Conservation (phyloP, 1,140 invertebrate genomes). For the Drosophila busckii region DNA sequence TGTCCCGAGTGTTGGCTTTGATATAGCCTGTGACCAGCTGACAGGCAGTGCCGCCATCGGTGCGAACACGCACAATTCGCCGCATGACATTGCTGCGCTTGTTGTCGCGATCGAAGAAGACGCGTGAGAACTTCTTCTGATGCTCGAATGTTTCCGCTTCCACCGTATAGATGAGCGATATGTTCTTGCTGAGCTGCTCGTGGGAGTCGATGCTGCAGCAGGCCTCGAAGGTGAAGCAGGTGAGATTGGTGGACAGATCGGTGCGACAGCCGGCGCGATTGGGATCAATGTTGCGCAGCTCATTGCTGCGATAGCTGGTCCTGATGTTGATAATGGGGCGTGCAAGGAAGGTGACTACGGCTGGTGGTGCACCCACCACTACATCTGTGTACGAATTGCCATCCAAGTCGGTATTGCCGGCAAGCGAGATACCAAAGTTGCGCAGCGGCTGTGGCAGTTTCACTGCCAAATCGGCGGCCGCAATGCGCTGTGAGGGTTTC, state of each 20-base stretch:
- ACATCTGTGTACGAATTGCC: constrained; percentile 95
- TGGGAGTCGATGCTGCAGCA: constrained; percentile 89
- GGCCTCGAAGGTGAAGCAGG: constrained; percentile 93
- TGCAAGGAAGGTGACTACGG: constrained; percentile 84
- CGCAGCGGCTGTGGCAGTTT: constrained; percentile 80
- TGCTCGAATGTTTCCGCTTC: constrained; percentile 90
- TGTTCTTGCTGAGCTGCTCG: constrained; percentile 80
- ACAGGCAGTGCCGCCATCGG: constrained; percentile 82
- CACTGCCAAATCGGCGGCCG: constrained; percentile 67
- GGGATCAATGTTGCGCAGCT: constrained; percentile 89
- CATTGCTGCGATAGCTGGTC: constrained; percentile 81
- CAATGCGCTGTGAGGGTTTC: constrained; percentile 85
- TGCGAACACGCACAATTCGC: constrained; percentile 81
- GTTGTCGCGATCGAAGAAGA: constrained; percentile 84
- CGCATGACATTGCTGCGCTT: constrained; percentile 82
- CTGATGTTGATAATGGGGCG: constrained; percentile 93
- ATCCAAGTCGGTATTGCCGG: constrained; percentile 94
- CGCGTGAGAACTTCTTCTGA: constrained; percentile 89
- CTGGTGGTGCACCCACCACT: constrained; percentile 86
- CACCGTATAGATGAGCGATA: constrained; percentile 87
- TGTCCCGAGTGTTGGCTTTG: constrained; percentile 90
- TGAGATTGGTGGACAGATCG: constrained; percentile 84
- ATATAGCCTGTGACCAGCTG: constrained; percentile 88
- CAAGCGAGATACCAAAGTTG: constrained; percentile 94
- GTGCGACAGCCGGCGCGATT: constrained; percentile 85